Evolutionary conservation across 2,888 invertebrate species (phyloP), one percentile per base, ranked within the genome.

Genomic region (Dione juno): DNA sequence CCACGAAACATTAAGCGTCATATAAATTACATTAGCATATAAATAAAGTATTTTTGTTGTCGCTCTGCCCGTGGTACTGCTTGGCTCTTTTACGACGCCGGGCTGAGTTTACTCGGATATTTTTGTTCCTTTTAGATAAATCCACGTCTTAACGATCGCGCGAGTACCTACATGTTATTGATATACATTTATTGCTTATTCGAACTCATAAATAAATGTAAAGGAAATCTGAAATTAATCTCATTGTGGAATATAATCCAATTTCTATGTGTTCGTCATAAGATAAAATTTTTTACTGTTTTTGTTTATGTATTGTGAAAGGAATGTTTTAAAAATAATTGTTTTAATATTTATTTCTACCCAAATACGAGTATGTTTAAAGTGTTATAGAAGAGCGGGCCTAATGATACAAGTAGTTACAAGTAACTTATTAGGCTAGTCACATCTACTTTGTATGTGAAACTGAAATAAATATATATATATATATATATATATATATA

Each of bases 21-120:
- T 92, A 93, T 93, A 93, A 93, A 92, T 93, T 92, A 93, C 93
- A 92, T 93, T 93, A 92, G 90, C 93, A 92, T 93, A 92, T 93
- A 93, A 92, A 93, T 93, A 92, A 93, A 93, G 92, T 91, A 93
- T 92, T 91, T 92, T 90, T 90, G 92, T 91, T 89, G 90, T 86
- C 82, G 85, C 86, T 85, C 82, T 82, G 83, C 77, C 81, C 84
- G 83, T 81, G 82, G 87, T 86, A 86, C 86, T 84, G 83, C 84
- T 87, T 84, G 86, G 86, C 81, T 87, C 89, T 88, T 91, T 93
- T 92, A 92, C 89, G 92, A 92, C 84, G 84, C 83, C 86, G 85
- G 81, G 81, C 83, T 83, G 88, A 85, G 88, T 88, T 89, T 88
- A 85, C 87, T 81, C 80, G 87, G 85, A 88, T 88, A 88, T 88